These are phyloP conservation scores for Syngnathus typhle DNA, from an alignment of 2,113 vertebrate species.

Conservation along the genomic window DNA sequence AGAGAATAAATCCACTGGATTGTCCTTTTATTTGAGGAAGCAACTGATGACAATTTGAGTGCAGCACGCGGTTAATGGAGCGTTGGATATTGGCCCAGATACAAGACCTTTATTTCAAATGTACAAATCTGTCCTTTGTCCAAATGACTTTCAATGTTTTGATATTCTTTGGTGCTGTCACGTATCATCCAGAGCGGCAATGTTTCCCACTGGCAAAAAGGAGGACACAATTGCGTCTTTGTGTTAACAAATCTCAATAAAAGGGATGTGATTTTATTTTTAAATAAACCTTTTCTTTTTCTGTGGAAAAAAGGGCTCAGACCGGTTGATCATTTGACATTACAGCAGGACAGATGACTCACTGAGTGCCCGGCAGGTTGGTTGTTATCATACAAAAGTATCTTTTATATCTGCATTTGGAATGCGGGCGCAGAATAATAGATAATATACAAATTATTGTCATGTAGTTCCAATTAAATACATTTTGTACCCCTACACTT, in stretches of 20 bases:
- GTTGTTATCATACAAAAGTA: slow-evolving; percentile 22
- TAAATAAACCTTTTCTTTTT: slow-evolving; percentile 86
- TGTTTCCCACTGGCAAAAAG: not conserved
- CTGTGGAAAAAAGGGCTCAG: slow-evolving; percentile 74
- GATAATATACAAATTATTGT: not conserved
- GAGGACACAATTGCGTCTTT: slow-evolving; percentile 23
- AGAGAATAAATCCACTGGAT: not conserved
- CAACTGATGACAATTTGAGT: not conserved
- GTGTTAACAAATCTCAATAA: slow-evolving; percentile 58
- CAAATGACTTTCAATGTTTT: not conserved
- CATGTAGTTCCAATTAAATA: not conserved
- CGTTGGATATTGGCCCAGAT: not conserved
- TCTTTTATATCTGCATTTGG: not conserved
- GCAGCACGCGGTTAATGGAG: not conserved
- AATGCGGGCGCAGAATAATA: not conserved
- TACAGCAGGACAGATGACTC: not conserved
- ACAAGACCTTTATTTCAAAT: not conserved
- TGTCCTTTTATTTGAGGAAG: slow-evolving; percentile 4
- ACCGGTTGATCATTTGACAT: slow-evolving; percentile 38
- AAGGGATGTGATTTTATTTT: slow-evolving; percentile 97
- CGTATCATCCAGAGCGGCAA: not conserved
- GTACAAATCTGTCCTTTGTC: not conserved
- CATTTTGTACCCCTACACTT: not conserved
- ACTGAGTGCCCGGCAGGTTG: not conserved
- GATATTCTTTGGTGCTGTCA: not conserved